Percentiles rank a stretch among this genome's conserved stretches.
These are phyloP conservation scores for Nyctibius grandis DNA, from an alignment of 2,797 vertebrate genomes.

Conservation along the genomic window DNA sequence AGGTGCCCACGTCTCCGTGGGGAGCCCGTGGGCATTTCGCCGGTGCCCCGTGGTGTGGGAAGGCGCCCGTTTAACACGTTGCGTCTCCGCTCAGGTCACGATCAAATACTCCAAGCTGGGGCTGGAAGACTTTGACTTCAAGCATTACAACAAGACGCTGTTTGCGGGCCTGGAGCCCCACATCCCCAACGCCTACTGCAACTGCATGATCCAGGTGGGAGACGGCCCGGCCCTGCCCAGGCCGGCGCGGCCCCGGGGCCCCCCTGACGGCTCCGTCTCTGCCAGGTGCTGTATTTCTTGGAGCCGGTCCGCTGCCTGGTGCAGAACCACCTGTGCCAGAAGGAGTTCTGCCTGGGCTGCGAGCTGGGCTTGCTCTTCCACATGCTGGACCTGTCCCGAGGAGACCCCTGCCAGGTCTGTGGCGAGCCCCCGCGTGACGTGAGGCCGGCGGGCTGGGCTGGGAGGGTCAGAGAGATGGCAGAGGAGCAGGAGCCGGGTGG, in stretches of 20 bases:
- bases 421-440: background rate
- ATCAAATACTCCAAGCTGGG: constrained; percentile 99
- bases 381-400: constrained; percentile 95
- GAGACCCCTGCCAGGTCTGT: constrained; percentile 94
- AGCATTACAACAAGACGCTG: constrained; percentile 97
- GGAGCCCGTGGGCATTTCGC: fast-evolving
- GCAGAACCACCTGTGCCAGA: constrained; percentile 97
- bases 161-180: constrained; percentile 97
- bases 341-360: constrained; percentile 97
- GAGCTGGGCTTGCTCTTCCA: constrained; percentile 97
- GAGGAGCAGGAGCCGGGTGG: background rate
- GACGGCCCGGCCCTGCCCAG: background rate
- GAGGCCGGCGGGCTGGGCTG: background rate
- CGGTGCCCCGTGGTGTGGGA: fast-evolving
- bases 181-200: constrained; percentile 98
- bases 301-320: constrained; percentile 94
- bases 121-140: constrained; percentile 97
- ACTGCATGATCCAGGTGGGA: constrained; percentile 97
- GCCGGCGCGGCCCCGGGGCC: fast-evolving
- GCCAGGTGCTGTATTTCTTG: constrained; percentile 92
- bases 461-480: background rate
- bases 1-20: fast-evolving
- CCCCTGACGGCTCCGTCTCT: background rate
- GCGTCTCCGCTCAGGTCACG: constrained; percentile 81
- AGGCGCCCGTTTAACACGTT: fast-evolving